Percentiles rank a stretch among this genome's conserved stretches.
phyloP scores from a whole-genome alignment of 2,113 vertebrate genomes.

The Scortum barcoo region DNA sequence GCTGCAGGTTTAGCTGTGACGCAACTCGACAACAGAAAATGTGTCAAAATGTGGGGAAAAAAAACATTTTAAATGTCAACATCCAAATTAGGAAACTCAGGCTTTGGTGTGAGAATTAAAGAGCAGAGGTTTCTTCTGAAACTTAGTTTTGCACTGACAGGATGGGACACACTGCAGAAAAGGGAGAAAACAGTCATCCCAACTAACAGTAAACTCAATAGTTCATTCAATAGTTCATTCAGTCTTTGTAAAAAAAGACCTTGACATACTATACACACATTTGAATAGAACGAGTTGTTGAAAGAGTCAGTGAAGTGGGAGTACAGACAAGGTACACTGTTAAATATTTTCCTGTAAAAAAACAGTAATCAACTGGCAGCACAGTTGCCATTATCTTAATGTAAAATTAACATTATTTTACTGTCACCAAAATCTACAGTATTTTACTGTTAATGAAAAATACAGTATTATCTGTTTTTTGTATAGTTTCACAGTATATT shows the following conservation, averaged over 20 bases:
- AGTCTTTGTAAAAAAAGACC: not conserved
- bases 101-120: conserved; percentile 35
- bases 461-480: no score
- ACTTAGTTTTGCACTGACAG: not conserved
- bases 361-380: no score
- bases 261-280: not conserved
- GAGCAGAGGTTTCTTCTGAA: not conserved
- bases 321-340: not conserved
- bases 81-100: not conserved
- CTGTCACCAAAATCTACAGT: no score
- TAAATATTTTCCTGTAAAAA: no score
- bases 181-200: not conserved
- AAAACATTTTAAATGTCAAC: conserved; percentile 18
- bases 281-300: not conserved
- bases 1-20: no score
- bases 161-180: not conserved
- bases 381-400: no score
- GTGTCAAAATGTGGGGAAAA: not conserved
- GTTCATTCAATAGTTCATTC: no score
- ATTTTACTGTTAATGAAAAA: no score
- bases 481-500: no score
- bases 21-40: not conserved
- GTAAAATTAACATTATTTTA: no score
- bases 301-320: not conserved
- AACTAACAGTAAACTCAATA: not conserved